These are phyloP conservation scores for Notiomystis cincta DNA, from an alignment of 2,113 vertebrate genomes.

Conservation along the genomic window DNA sequence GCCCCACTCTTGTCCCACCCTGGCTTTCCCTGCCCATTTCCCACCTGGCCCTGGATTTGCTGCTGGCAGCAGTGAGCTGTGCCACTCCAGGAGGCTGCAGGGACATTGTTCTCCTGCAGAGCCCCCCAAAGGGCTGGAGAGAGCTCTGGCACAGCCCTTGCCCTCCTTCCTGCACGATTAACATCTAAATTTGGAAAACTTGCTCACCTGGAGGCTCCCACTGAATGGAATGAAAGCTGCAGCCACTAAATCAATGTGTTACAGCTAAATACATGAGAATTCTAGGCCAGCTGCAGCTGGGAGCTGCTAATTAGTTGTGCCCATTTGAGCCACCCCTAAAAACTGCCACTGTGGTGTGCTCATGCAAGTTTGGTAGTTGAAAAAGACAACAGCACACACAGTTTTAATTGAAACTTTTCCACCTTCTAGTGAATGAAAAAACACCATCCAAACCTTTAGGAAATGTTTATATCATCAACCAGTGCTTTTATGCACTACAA, in stretches of 20 bases:
- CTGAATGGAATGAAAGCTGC: not conserved
- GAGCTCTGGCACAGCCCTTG: not conserved
- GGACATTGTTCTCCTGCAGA: not conserved
- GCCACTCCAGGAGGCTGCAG: not conserved
- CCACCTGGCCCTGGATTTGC: accelerated
- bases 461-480: not conserved
- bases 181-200: not conserved
- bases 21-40: not conserved
- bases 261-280: not conserved
- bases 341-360: not conserved
- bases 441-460: not conserved
- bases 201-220: not conserved
- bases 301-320: not conserved
- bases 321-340: not conserved
- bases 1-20: accelerated
- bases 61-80: not conserved
- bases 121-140: not conserved
- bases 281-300: not conserved
- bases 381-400: not conserved
- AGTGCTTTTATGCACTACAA: not conserved
- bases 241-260: not conserved
- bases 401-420: not conserved
- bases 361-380: not conserved
- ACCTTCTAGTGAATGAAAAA: not conserved
- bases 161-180: not conserved